Evolutionary conservation across 2,797 vertebrate species (phyloP), one percentile per base, ranked within the genome.

Genomic region (Mormyrus hasselquistii): DNA sequence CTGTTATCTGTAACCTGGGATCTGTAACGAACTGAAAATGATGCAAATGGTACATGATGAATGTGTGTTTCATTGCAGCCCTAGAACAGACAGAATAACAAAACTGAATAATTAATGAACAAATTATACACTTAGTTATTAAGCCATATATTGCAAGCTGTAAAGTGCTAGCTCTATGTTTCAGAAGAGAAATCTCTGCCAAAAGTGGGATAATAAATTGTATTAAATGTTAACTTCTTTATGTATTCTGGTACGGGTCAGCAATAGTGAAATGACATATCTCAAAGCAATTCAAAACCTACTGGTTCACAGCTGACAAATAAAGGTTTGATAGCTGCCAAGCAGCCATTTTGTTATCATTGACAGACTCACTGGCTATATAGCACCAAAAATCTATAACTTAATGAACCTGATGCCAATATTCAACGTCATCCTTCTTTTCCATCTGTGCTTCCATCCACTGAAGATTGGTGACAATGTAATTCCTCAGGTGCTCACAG

Each of bases 371-470:
- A 82, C 2, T 44, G 19, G 16, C 41, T 82, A 82, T 41, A 16
- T 82, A 22, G 76, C 76, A 82, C 8, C 41, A 47, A 8, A 44
- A 16, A 82, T 82, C 4, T 14, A 85, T 85, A 85, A 25, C 4
- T 50, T 6, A 25, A 50, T 25, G 22, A 50, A 99, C 98, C 97
- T 99, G 98, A 92, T 99, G 94, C 98, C 98, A 99, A 92, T 98
- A 99, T 0, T 95, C 90, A 0, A 93, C 94, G 90, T 93, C 94
- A 1, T 91, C 62, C 1, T 94, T 91, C 0, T 91, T 90, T 0
- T 93, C 93, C 22, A 97, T 96, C 94, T 97, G 95, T 88, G 94
- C 90, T 92, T 95, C 94, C 95, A 99, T 94, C 98, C 98, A 99
- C 85, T 92, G 95, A 91, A 99, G 92, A 93, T 98, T 99, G 91